Percentiles rank a stretch among this genome's conserved stretches.
Conservation (phyloP, 2,797 vertebrate species). For the Denticeps clupeoides region DNA sequence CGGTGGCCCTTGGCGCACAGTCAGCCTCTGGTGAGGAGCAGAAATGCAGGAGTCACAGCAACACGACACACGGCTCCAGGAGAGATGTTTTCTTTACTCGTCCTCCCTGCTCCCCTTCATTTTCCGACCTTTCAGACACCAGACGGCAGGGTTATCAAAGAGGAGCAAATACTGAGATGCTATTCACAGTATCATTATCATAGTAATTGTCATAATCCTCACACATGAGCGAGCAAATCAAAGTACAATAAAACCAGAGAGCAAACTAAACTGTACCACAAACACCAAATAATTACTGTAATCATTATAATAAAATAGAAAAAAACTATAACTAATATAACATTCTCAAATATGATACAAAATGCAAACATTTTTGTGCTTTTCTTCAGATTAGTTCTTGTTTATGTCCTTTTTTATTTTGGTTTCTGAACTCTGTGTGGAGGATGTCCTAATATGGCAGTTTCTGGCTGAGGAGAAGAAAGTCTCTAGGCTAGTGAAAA, state of each 20-base stretch:
- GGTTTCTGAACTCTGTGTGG: slow-evolving; percentile 5
- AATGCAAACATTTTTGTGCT: slow-evolving; percentile 37
- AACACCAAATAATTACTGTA: slow-evolving; percentile 43
- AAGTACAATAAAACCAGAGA: slow-evolving; percentile 50
- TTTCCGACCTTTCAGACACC: too few relatives aligned
- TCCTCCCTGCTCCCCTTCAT: too few relatives aligned
- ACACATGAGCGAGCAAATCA: slow-evolving; percentile 43
- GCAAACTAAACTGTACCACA: slow-evolving; percentile 52
- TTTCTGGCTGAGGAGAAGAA: slow-evolving; percentile 20
- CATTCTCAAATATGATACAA: slow-evolving; percentile 43
- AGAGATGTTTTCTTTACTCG: too few relatives aligned
- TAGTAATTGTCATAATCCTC: slow-evolving; percentile 40
- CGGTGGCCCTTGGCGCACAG: slow-evolving; percentile 17
- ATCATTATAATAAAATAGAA: slow-evolving; percentile 21
- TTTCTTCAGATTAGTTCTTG: slow-evolving; percentile 21
- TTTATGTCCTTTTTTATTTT: slow-evolving; percentile 13
- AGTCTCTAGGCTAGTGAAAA: slow-evolving; percentile 12
- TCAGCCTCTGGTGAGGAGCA: slow-evolving; percentile 30
- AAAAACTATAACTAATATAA: slow-evolving; percentile 48
- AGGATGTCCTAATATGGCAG: slow-evolving; percentile 28
- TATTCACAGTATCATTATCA: slow-evolving; percentile 47
- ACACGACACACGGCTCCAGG: too few relatives aligned
- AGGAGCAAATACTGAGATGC: slow-evolving; percentile 39
- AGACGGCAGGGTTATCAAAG: slow-evolving; percentile 36
- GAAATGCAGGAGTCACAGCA: slow-evolving; percentile 24